A percentile compares a stretch with the other conserved stretches of the same genome.
These are phyloP conservation scores for Loris lydekkerianus DNA, from an alignment of 2,797 vertebrate genomes.

Conservation along the genomic window DNA sequence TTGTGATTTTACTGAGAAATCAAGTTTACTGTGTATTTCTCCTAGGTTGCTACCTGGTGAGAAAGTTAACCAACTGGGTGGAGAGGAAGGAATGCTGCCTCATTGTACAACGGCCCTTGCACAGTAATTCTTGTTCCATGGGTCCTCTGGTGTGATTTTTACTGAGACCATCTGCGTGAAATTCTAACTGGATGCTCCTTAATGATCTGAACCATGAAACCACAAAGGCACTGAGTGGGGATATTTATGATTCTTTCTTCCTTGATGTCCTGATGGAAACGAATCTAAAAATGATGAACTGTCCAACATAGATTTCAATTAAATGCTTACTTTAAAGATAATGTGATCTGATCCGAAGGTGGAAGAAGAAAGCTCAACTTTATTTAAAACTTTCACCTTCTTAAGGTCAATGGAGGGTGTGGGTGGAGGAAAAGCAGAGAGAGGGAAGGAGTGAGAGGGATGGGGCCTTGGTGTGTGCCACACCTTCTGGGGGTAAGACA, in stretches of 20 bases:
- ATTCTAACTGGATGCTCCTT: background rate
- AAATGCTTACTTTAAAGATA: background rate
- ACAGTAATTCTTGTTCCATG: conserved; percentile 19
- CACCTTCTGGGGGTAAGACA: too few species aligned
- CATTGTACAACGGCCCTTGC: background rate
- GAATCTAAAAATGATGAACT: conserved; percentile 11
- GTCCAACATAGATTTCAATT: background rate
- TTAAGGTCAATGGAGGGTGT: too few species aligned
- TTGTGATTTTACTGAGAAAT: conserved; percentile 26
- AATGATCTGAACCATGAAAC: conserved; percentile 15
- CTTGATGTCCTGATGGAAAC: background rate
- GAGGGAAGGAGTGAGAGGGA: too few species aligned
- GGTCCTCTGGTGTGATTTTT: conserved; percentile 8
- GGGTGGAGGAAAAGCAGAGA: too few species aligned
- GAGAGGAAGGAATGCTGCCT: background rate
- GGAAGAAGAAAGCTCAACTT: conserved; percentile 35
- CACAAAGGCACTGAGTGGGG: background rate
- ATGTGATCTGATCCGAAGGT: background rate
- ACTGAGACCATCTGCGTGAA: background rate
- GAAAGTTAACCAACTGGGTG: background rate
- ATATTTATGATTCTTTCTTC: background rate
- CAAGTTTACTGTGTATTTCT: background rate
- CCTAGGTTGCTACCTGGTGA: background rate
- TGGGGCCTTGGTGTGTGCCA: too few species aligned
- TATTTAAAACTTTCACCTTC: conserved; percentile 2